Evolutionary conservation across 1,140 invertebrate genomes (phyloP), one percentile per base, ranked within the genome.

Genomic region (Parapsyche elsis): DNA sequence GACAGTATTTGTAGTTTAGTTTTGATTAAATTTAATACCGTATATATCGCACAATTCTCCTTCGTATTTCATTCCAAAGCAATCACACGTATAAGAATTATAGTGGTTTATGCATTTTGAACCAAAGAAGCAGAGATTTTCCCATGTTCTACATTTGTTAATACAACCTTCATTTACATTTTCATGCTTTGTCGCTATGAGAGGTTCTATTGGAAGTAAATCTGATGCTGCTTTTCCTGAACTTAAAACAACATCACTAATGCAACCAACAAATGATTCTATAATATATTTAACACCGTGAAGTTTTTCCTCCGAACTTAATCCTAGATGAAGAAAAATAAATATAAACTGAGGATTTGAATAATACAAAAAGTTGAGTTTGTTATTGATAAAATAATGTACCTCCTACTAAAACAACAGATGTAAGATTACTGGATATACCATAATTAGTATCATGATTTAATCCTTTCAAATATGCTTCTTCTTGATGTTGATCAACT

Each of bases 201-300:
- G 86, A 7, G 95, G 94, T 30, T 92, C 92, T 79, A 96, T 95
- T 7, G 94, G 93, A 46, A 95, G 86, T 26, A 95, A 88, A 88
- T 95, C 93, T 23, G 93, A 94, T 0, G 94, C 94, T 0, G 94
- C 94, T 88, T 95, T 95, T 5, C 94, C 94, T 1, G 94, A 94
- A 86, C 93, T 94, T 21, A 97, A 89, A 9, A 94, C 92, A 86
- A 97, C 94, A 84, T 97, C 93, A 84, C 94, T 93, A 78, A 97
- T 95, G 85, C 96, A 98, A 1, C 96, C 96, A 57, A 97, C 94
- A 86, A 97, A 97, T 10, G 95, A 96, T 88, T 96, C 95, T 81
- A 96, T 96, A 46, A 96, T 95, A 84, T 97, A 97, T 87, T 96
- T 96, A 0, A 96, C 95, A 75, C 95, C 94, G 84, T 96, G 94